These are phyloP conservation scores for Marisa cornuarietis DNA, from an alignment of 1,140 invertebrate genomes.

Conservation along the genomic window DNA sequence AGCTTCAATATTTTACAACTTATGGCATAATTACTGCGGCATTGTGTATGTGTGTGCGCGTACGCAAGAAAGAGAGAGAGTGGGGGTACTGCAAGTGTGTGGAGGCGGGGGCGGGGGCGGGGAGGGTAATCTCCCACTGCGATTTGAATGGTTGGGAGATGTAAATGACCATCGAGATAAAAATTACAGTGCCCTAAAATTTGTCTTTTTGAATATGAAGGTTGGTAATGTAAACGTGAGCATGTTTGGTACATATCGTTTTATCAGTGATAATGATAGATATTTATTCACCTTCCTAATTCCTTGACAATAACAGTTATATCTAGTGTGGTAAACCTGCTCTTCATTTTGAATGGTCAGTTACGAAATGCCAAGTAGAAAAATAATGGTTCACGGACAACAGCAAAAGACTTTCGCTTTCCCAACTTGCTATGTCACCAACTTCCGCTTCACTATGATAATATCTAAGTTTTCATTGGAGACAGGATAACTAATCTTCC, in stretches of 20 bases:
- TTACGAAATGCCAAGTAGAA: no score
- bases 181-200: neutral
- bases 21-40: no score
- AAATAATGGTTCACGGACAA: no score
- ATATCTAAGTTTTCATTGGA: no score
- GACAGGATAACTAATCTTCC: no score
- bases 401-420: no score
- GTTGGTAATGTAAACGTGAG: constrained; percentile 69
- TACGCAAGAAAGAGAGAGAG: neutral
- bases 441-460: no score
- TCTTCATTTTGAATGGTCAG: constrained; percentile 78
- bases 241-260: constrained; percentile 33
- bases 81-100: neutral
- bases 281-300: constrained; percentile 76
- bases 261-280: neutral
- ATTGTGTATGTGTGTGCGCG: neutral
- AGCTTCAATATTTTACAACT: no score
- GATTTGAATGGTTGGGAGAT: neutral
- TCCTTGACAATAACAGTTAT: constrained; percentile 86
- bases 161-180: neutral
- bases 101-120: neutral
- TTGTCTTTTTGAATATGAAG: neutral
- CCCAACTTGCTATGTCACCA: no score
- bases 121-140: neutral
- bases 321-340: constrained; percentile 89